Evolutionary conservation across 2,797 vertebrate genomes (phyloP).

Genomic region (Cercopithecus petaurista): DNA sequence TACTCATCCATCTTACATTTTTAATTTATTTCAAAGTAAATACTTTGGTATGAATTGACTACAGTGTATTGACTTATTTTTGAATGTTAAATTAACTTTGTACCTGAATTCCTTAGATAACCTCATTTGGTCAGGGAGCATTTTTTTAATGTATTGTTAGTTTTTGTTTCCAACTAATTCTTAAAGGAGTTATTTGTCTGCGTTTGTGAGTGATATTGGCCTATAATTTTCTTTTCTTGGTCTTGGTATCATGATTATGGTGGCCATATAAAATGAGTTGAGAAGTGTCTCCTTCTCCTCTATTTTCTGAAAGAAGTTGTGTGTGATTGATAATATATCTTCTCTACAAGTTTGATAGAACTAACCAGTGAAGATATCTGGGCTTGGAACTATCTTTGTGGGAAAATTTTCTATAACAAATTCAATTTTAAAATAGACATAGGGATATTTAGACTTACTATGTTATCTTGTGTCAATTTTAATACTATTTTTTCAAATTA

Average conservation of each 20-base stretch:
- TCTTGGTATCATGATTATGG: neutral
- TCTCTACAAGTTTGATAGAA: neutral
- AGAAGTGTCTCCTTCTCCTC: neutral
- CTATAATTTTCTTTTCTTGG: neutral
- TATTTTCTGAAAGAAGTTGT: neutral
- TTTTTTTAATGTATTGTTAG: neutral
- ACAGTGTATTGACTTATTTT: neutral
- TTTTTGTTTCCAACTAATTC: neutral
- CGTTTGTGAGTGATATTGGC: neutral
- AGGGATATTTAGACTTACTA: neutral
- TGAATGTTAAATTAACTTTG: neutral
- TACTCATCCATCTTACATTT: neutral
- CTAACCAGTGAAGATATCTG: neutral
- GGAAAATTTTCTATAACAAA: neutral
- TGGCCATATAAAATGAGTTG: neutral
- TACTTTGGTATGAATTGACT: neutral
- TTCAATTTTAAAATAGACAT: neutral
- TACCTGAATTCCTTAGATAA: neutral
- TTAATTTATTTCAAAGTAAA: neutral
- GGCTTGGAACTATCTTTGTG: neutral
- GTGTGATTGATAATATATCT: neutral
- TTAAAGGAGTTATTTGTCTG: neutral
- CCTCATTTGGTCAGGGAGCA: neutral
- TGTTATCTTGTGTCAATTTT: neutral
- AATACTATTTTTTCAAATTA: neutral